These are phyloP conservation scores for Coptodon rendalli DNA, from an alignment of 2,113 vertebrate genomes.

Conservation along the genomic window DNA sequence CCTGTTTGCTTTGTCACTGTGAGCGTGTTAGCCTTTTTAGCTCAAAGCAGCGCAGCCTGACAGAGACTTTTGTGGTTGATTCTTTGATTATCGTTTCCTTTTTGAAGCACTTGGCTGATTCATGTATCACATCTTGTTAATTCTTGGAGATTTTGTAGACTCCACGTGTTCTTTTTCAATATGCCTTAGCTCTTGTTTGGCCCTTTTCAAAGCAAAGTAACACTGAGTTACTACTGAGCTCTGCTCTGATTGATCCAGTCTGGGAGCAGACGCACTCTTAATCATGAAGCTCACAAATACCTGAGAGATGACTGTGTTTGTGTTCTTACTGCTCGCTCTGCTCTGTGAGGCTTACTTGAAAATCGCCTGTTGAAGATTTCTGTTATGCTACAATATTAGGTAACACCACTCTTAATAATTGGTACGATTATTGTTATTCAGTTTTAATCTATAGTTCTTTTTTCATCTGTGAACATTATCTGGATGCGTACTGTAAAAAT, in stretches of 20 bases:
- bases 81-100: neutral
- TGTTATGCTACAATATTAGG: neutral
- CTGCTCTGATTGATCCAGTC: neutral
- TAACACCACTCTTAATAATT: neutral
- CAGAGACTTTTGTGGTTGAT: neutral
- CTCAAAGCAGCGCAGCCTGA: neutral
- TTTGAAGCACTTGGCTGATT: neutral
- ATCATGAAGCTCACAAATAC: neutral
- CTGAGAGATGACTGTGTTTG: neutral
- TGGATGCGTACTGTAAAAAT: fast-evolving
- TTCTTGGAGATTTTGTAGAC: neutral
- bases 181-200: neutral
- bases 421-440: neutral
- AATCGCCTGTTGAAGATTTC: neutral
- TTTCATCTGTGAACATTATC: neutral
- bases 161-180: neutral
- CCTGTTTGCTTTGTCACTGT: neutral
- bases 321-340: neutral
- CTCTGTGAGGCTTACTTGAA: neutral
- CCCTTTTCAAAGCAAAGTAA: neutral
- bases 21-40: neutral
- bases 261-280: neutral
- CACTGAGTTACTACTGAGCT: neutral
- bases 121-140: neutral
- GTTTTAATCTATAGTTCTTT: neutral